These are phyloP conservation scores for Thaumatotibia leucotreta DNA, from an alignment of 1,140 invertebrate species.

Conservation along the genomic window DNA sequence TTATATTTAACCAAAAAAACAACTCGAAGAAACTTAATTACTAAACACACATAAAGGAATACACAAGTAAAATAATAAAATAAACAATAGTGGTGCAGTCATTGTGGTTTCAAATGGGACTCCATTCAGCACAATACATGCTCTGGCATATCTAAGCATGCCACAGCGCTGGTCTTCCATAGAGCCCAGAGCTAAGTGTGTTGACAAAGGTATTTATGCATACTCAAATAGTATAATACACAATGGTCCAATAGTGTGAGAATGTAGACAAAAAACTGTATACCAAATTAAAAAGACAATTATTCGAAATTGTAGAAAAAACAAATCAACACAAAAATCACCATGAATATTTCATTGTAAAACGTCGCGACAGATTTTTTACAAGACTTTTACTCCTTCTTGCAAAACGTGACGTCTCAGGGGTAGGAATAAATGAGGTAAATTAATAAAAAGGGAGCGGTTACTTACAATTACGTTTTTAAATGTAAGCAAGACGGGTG, in stretches of 20 bases:
- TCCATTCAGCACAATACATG: too few relatives aligned
- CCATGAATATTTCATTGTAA: conserved; percentile 63
- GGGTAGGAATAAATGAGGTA: conserved; percentile 64
- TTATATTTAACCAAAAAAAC: too few relatives aligned
- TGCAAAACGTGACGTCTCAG: conserved; percentile 40
- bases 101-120: too few relatives aligned
- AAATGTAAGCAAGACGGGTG: conserved; percentile 69
- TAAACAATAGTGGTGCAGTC: too few relatives aligned
- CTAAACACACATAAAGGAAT: too few relatives aligned
- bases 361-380: conserved; percentile 17
- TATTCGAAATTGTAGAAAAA: neutral
- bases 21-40: too few relatives aligned
- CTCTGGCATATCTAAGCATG: too few relatives aligned
- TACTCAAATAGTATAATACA: too few relatives aligned
- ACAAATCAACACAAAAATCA: neutral
- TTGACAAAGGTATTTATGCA: too few relatives aligned
- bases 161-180: too few relatives aligned
- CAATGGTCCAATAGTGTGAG: neutral
- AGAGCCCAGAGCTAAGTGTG: too few relatives aligned
- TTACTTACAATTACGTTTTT: conserved; percentile 76
- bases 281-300: neutral
- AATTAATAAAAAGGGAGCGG: conserved; percentile 72
- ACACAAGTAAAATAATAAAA: too few relatives aligned
- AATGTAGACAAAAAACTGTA: conserved; percentile 11
- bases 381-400: conserved; percentile 44